Base-by-base conservation (phyloP, 2,888 invertebrate species). In the Rhyacophila evoluta region DNA sequence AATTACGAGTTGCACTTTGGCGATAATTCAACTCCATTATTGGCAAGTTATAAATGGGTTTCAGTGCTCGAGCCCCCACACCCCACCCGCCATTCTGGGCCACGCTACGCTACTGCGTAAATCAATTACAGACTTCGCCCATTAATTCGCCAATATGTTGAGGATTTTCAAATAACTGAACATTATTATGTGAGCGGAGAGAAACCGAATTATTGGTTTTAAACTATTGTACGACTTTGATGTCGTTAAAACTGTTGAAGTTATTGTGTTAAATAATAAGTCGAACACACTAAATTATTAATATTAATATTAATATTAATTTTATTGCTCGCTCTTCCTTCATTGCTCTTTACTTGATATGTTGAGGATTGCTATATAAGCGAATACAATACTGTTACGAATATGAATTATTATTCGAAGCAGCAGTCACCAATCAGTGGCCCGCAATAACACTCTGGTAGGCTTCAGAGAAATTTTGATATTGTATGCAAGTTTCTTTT, bases 21-120 rank as follows among this genome's bases (percentile, higher is more conserved):
- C 69, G 69, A 69, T 69, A 69, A 69, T 69, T 69, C 15, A 69
- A 11, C 29, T 69, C 69, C 15, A 28, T 69, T 69, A 69, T 69
- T 29, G 55, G 55, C 55, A 55, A 55, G 25, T 55, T 55, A 55
- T 55, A 55, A 55, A 55, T 55, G 55, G 55, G 19, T 19, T 55
- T 55, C 55, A 15, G 41, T 41, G 55, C 55, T 19, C 10, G 25
- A 19, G 55, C 25, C 15, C 55, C 41, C 41, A 5, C 55, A 15
- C 55, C 15, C 55, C 55, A 33, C 29, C 29, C 29, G 6, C 29
- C 29, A 2, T 6, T 4, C 4, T 33, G 29, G 29, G 29, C 29
- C 6, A 33, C 8, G 19, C 55, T 10, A 55, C 55, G 19, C 25
- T 19, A 55, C 55, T 55, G 55, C 55, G 55, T 55, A 55, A 55